Percentiles rank a stretch among this genome's conserved stretches.
These are phyloP conservation scores for Ascidia mentula DNA, from an alignment of 23 tunicate species.

Conservation along the genomic window DNA sequence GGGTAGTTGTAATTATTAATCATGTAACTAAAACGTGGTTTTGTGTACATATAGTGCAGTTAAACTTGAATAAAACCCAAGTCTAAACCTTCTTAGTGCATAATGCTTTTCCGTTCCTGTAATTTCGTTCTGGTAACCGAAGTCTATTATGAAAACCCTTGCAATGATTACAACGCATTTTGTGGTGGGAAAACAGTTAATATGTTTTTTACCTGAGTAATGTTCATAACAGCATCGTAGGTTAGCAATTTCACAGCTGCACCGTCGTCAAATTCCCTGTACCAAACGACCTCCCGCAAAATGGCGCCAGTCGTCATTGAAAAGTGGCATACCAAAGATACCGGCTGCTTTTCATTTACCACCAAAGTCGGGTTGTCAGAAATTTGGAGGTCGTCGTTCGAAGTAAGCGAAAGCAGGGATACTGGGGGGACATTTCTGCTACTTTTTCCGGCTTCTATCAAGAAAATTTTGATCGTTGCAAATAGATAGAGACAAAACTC, in stretches of 20 bases:
- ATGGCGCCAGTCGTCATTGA: conserved; percentile 5
- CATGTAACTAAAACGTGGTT: no score
- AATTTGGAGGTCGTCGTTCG: background rate
- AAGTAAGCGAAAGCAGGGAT: background rate
- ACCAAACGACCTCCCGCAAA: conserved; percentile 41
- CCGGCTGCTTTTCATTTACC: conserved; percentile 22
- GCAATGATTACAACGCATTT: no score
- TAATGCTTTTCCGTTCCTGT: no score
- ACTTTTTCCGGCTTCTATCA: background rate
- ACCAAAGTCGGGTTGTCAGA: conserved; percentile 15
- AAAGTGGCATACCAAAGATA: conserved; percentile 22
- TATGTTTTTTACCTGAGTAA: conserved; percentile 43
- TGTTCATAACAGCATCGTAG: conserved; percentile 37
- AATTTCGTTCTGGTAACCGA: no score
- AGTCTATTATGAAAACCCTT: no score
- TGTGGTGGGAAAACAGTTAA: no score
- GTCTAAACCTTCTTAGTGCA: no score
- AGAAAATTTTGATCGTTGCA: background rate
- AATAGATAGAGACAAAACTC: no score
- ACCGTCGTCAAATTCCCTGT: conserved; percentile 36
- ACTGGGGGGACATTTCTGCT: background rate
- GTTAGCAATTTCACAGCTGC: conserved; percentile 25
- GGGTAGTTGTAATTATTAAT: no score
- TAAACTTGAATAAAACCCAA: no score
- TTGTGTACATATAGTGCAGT: no score